Conservation (phyloP, 2,888 invertebrate species). For the Ceraclea dissimilis region DNA sequence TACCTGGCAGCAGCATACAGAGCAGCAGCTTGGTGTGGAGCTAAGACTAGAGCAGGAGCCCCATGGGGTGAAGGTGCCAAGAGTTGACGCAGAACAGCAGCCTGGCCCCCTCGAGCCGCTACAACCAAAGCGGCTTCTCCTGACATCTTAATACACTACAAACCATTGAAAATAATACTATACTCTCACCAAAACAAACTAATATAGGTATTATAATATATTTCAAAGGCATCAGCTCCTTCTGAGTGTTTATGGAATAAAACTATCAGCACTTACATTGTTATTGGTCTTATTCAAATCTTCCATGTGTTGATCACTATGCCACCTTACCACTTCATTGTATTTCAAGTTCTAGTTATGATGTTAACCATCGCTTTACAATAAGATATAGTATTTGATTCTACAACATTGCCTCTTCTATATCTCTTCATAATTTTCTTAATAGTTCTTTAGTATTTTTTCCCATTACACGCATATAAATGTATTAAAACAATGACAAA, state of each 20-base stretch:
- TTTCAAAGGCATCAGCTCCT: not conserved
- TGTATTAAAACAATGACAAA: too few species aligned
- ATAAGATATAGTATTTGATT: too few species aligned
- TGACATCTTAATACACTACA: constrained; percentile 21
- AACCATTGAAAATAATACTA: not conserved
- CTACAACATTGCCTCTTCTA: too few species aligned
- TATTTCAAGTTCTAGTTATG: too few species aligned
- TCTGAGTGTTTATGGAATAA: not conserved
- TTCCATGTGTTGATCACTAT: constrained; percentile 16
- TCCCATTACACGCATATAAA: too few species aligned
- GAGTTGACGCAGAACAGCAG: constrained; percentile 21
- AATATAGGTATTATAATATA: not conserved
- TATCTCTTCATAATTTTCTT: too few species aligned
- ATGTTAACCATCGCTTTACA: too few species aligned
- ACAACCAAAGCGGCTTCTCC: constrained; percentile 26
- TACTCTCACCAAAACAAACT: not conserved
- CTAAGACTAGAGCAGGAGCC: constrained; percentile 13
- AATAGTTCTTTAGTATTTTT: too few species aligned
- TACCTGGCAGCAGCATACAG: constrained; percentile 25
- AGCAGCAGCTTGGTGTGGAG: constrained; percentile 20
- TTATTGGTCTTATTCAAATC: constrained; percentile 22
- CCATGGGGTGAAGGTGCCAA: constrained; percentile 18
- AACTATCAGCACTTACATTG: constrained; percentile 18
- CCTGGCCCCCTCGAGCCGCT: constrained; percentile 25
- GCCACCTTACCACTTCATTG: too few species aligned